These are phyloP conservation scores for Campoplex capitator DNA, from an alignment of 2,888 invertebrate genomes.

Conservation along the genomic window DNA sequence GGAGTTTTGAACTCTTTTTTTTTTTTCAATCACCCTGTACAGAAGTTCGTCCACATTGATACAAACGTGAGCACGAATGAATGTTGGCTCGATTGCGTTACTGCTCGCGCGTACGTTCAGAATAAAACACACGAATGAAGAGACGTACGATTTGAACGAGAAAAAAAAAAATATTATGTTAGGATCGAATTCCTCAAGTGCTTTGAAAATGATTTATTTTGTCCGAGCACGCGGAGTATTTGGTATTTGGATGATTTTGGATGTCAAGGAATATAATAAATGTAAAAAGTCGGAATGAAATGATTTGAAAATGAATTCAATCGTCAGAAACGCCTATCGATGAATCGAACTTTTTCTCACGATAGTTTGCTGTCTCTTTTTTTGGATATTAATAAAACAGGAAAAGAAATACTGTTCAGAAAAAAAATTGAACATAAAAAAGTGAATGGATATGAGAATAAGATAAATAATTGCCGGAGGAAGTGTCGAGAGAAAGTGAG, in stretches of 20 bases:
- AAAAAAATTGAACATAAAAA: not conserved
- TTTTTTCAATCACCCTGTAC: slow-evolving; percentile 9
- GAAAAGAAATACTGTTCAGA: not conserved
- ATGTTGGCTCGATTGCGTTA: slow-evolving; percentile 59
- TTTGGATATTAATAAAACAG: not conserved
- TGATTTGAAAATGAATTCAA: no score
- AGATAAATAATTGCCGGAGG: not conserved
- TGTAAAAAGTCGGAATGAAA: no score
- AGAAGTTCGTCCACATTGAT: not conserved
- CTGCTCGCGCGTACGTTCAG: slow-evolving; percentile 35
- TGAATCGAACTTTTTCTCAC: not conserved
- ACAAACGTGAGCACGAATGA: slow-evolving; percentile 27
- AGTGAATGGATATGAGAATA: not conserved
- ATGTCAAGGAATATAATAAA: no score
- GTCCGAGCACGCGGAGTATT: slow-evolving; percentile 14
- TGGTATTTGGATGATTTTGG: not conserved
- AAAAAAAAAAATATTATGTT: slow-evolving; percentile 18
- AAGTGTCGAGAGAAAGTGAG: slow-evolving; percentile 49
- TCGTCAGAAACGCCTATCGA: not conserved
- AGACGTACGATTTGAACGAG: not conserved
- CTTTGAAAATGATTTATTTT: slow-evolving; percentile 28
- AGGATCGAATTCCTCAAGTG: slow-evolving; percentile 20
- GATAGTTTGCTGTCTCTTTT: no score
- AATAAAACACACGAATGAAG: slow-evolving; percentile 29
- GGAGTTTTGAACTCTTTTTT: not conserved